phyloP scores from a whole-genome alignment of 2,113 vertebrate species.

The Clarias magur region DNA sequence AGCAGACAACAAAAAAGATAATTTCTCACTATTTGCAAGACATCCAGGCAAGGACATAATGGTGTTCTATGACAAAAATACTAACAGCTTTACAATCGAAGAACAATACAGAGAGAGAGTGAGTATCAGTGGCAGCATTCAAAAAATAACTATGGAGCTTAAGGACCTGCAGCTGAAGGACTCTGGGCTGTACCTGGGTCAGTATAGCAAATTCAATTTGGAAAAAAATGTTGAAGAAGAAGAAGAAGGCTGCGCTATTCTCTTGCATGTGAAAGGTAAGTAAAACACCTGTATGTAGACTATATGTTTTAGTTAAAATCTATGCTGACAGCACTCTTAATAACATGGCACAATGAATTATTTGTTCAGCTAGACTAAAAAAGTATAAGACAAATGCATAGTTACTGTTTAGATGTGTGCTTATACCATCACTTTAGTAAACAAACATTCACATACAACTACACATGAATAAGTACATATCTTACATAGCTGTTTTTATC shows the following conservation, averaged over 20 bases:
- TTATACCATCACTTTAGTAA: neutral
- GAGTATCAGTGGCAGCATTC: neutral
- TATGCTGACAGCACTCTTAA: neutral
- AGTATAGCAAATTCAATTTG: neutral
- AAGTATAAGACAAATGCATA: neutral
- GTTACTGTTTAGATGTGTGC: neutral
- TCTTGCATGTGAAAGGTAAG: conserved; percentile 7
- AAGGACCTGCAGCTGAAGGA: neutral
- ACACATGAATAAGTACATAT: neutral
- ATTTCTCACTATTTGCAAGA: neutral
- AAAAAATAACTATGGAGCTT: neutral
- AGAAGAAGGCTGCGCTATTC: neutral
- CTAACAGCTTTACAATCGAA: fast-evolving
- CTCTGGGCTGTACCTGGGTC: neutral
- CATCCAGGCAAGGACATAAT: neutral
- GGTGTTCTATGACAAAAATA: neutral
- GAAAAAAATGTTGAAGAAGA: neutral
- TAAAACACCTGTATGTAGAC: neutral
- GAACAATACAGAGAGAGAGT: neutral
- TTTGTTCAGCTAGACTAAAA: neutral
- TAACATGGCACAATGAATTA: neutral
- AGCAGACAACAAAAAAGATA: neutral
- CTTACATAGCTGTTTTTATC: neutral
- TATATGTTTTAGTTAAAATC: neutral
- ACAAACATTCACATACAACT: neutral